A percentile compares a stretch with the other conserved stretches of the same genome.
Conservation (phyloP, 2,797 vertebrate genomes). For the Enteromius thamalakanensis region DNA sequence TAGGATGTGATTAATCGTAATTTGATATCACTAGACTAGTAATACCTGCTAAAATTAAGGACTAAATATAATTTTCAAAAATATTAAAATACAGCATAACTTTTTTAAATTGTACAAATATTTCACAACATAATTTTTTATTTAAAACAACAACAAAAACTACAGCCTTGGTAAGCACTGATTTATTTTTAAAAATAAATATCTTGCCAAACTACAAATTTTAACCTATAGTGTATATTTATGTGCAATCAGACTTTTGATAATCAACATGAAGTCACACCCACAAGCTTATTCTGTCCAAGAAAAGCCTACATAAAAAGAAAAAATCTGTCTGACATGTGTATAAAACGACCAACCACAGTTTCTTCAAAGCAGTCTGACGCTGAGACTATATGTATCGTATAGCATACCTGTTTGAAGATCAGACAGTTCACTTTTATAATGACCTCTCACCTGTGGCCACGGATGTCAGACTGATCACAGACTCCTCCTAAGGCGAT, state of each 20-base stretch:
- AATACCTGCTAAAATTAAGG: neutral
- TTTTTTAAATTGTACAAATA: neutral
- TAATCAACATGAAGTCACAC: neutral
- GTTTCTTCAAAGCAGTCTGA: constrained; percentile 23
- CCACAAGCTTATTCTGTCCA: neutral
- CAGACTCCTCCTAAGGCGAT: constrained; percentile 95
- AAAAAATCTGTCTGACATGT: neutral
- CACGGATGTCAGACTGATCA: constrained; percentile 96
- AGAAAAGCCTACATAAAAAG: neutral
- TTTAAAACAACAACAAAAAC: neutral
- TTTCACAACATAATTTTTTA: neutral
- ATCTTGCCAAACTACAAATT: neutral
- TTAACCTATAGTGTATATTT: neutral
- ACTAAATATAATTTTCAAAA: neutral
- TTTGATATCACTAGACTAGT: neutral
- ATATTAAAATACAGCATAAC: neutral
- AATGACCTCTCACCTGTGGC: constrained; percentile 85
- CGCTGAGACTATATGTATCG: neutral
- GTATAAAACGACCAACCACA: neutral
- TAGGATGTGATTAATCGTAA: too few relatives aligned
- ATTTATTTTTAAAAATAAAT: neutral
- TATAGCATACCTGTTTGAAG: constrained; percentile 9
- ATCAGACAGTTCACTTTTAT: neutral
- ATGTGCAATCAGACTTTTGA: neutral
- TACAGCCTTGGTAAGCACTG: neutral